A percentile compares a stretch with the other conserved stretches of the same genome.
Conservation (phyloP, 1,140 invertebrate species). For the Calliopsis andreniformis region DNA sequence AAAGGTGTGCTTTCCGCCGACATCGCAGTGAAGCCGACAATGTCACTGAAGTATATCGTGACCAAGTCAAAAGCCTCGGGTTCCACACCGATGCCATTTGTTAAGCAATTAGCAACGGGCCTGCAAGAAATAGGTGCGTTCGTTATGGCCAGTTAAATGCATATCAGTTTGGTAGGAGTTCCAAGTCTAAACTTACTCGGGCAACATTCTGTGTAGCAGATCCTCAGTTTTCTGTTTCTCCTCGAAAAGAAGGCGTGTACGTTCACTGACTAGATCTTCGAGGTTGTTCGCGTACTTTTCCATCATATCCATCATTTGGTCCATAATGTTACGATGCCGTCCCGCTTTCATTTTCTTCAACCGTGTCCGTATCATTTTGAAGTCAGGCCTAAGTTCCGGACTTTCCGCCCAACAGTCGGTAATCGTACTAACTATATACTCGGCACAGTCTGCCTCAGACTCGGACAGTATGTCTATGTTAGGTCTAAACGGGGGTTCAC, state of each 20-base stretch:
- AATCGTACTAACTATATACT: conserved; percentile 90
- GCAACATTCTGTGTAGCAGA: conserved; percentile 95
- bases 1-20: conserved; percentile 97
- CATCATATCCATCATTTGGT: conserved; percentile 98
- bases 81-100: conserved; percentile 93
- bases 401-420: conserved; percentile 93
- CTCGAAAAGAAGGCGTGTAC: conserved; percentile 93
- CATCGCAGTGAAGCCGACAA: conserved; percentile 98
- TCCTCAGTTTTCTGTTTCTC: conserved; percentile 97
- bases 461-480: conserved; percentile 86
- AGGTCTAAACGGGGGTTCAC: conserved; percentile 89
- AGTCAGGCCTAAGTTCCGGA: conserved; percentile 91
- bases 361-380: conserved; percentile 88
- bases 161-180: no score
- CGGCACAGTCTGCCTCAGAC: conserved; percentile 85
- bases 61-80: conserved; percentile 97
- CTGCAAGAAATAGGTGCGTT: conserved; percentile 78
- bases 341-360: conserved; percentile 94
- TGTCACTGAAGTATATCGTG: conserved; percentile 99
- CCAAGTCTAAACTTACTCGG: conserved; percentile 84
- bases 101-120: conserved; percentile 92
- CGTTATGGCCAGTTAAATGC: not conserved
- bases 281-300: conserved; percentile 97
- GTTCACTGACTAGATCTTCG: conserved; percentile 94
- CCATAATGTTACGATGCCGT: conserved; percentile 94